Evolutionary conservation across 2,113 vertebrate genomes (phyloP).

Genomic region (Naja naja): DNA sequence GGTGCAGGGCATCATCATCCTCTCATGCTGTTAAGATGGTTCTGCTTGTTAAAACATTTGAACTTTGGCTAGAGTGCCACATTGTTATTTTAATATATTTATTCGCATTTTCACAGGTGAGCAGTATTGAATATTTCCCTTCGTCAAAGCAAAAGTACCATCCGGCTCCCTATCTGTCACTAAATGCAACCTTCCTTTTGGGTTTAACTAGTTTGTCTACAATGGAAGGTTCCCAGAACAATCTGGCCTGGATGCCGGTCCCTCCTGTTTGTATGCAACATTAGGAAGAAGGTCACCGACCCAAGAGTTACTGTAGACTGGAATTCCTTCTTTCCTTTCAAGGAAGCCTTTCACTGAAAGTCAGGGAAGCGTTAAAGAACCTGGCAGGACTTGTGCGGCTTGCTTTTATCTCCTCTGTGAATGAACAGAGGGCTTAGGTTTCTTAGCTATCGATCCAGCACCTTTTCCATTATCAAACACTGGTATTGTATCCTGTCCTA

Average conservation of each 20-base stretch:
- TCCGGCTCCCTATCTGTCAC: background rate
- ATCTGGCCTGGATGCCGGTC: background rate
- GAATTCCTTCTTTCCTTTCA: constrained; percentile 2
- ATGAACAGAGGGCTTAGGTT: constrained; percentile 20
- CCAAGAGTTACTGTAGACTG: constrained; percentile 13
- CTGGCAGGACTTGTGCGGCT: background rate
- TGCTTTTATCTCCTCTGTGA: constrained; percentile 6
- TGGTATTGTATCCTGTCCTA: background rate
- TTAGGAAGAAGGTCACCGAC: background rate
- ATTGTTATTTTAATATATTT: background rate
- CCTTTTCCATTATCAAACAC: background rate
- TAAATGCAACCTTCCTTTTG: background rate
- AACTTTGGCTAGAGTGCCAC: background rate
- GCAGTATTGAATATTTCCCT: background rate
- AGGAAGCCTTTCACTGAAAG: rapidly evolving
- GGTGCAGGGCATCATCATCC: background rate
- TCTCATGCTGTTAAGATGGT: rapidly evolving
- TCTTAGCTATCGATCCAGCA: background rate
- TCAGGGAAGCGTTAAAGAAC: background rate
- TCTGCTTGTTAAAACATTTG: background rate
- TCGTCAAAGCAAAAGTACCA: background rate
- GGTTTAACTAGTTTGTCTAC: background rate
- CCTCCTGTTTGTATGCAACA: rapidly evolving
- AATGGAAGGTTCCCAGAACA: background rate
- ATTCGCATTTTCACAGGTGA: background rate